A percentile compares a stretch with the other conserved stretches of the same genome.
Evolutionary conservation across 2,797 vertebrate genomes (phyloP).

Genomic region (Spondyliosoma cantharus): DNA sequence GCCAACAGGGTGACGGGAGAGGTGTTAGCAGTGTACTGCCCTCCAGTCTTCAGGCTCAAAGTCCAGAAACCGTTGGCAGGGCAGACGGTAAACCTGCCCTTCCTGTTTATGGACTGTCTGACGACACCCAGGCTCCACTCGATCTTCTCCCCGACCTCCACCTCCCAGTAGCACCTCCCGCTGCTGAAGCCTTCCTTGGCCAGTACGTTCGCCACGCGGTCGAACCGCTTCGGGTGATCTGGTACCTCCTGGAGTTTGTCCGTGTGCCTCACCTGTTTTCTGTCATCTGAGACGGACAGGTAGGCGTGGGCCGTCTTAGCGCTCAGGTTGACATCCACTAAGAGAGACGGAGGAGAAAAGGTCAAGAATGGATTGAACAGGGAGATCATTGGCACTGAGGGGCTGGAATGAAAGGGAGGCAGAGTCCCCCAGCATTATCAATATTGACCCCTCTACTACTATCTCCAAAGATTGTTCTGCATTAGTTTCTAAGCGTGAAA

Average conservation of each 20-base stretch:
- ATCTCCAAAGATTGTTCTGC: background rate
- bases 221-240: constrained; percentile 85
- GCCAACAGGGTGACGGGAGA: constrained; percentile 69
- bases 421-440: background rate
- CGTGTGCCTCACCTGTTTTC: constrained; percentile 83
- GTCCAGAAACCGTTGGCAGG: constrained; percentile 86
- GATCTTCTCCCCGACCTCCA: constrained; percentile 84
- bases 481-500: too few relatives aligned
- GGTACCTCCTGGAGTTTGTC: constrained; percentile 80
- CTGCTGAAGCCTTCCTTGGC: constrained; percentile 80
- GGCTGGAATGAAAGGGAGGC: background rate
- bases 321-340: constrained; percentile 86
- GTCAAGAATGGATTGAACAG: constrained; percentile 10
- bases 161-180: constrained; percentile 87
- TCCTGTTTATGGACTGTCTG: constrained; percentile 84
- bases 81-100: constrained; percentile 84
- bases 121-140: constrained; percentile 85
- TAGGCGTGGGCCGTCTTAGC: constrained; percentile 85
- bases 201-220: constrained; percentile 85
- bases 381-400: background rate
- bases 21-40: constrained; percentile 79
- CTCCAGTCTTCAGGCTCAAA: constrained; percentile 79
- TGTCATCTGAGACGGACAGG: constrained; percentile 85
- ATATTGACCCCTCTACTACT: too few relatives aligned
- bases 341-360: background rate